These are phyloP conservation scores for Dichetophora obliterata DNA, from an alignment of 2,888 invertebrate genomes.

Conservation along the genomic window DNA sequence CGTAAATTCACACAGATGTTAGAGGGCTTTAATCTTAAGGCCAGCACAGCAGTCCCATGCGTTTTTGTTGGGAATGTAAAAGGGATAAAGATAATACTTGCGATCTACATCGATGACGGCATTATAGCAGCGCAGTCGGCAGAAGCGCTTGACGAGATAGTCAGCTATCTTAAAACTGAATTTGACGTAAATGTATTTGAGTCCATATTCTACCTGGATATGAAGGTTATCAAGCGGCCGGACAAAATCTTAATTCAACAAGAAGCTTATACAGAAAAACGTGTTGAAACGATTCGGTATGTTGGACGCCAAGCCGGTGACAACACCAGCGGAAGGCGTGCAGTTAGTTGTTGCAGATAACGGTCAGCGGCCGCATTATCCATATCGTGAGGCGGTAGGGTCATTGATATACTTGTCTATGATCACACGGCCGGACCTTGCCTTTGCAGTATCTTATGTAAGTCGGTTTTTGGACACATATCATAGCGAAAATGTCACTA, in stretches of 20 bases:
- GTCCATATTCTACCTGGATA: background rate
- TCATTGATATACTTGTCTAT: too few relatives aligned
- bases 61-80: constrained; percentile 17
- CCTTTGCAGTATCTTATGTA: too few relatives aligned
- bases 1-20: constrained; percentile 10
- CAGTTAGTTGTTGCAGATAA: too few relatives aligned
- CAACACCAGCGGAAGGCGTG: too few relatives aligned
- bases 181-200: constrained; percentile 25
- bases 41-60: constrained; percentile 26
- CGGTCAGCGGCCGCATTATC: too few relatives aligned
- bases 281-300: constrained; percentile 16
- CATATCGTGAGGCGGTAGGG: too few relatives aligned
- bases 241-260: constrained; percentile 21
- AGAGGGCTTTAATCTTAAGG: constrained; percentile 16
- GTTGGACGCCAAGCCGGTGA: constrained; percentile 11
- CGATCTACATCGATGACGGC: too few relatives aligned
- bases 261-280: constrained; percentile 24
- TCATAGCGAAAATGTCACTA: constrained; percentile 15
- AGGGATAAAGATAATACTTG: too few relatives aligned
- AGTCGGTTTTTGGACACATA: too few relatives aligned
- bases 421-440: too few relatives aligned
- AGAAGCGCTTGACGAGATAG: too few relatives aligned
- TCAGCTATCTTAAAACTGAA: constrained; percentile 21
- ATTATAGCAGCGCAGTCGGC: too few relatives aligned
- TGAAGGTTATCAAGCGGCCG: background rate